Percentiles rank a stretch among this genome's conserved stretches.
These are phyloP conservation scores for Hiodon alosoides DNA, from an alignment of 2,113 vertebrate species.

Conservation along the genomic window DNA sequence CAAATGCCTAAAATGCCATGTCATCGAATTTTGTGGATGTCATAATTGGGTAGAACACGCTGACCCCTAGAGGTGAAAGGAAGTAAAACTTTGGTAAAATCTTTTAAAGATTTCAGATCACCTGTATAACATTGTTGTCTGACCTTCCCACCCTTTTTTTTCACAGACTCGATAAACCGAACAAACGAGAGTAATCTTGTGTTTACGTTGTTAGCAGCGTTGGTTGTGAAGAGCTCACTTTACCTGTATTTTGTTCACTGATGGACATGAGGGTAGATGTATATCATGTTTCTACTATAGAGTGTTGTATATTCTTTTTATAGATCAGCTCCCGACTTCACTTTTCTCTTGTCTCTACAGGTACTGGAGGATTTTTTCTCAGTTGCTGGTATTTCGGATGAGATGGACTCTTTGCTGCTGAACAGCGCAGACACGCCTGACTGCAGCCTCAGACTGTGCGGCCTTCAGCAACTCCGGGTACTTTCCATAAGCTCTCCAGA, in stretches of 20 bases:
- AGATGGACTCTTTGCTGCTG: slow-evolving; percentile 61
- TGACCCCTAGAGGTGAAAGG: slow-evolving; percentile 2
- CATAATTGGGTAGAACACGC: not conserved
- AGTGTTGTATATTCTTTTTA: too few relatives aligned
- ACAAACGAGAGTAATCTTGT: too few relatives aligned
- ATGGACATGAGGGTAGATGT: too few relatives aligned
- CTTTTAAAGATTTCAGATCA: not conserved
- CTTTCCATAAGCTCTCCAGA: not conserved
- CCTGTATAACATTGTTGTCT: too few relatives aligned
- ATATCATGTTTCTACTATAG: too few relatives aligned
- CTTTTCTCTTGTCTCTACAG: slow-evolving; percentile 40
- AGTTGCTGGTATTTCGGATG: slow-evolving; percentile 48
- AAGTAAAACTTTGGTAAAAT: not conserved
- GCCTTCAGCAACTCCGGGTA: slow-evolving; percentile 73
- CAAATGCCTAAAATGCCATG: not conserved
- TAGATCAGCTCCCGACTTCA: not conserved
- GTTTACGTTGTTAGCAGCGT: too few relatives aligned
- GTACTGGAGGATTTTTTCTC: slow-evolving; percentile 46
- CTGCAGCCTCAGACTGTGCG: slow-evolving; percentile 61
- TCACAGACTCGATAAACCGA: too few relatives aligned
- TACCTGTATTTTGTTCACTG: too few relatives aligned
- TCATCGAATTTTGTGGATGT: not conserved
- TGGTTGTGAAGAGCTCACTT: too few relatives aligned
- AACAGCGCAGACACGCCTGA: slow-evolving; percentile 51
- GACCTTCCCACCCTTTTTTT: too few relatives aligned